phyloP scores from a whole-genome alignment of 2,113 vertebrate species.

The Catagonus wagneri region DNA sequence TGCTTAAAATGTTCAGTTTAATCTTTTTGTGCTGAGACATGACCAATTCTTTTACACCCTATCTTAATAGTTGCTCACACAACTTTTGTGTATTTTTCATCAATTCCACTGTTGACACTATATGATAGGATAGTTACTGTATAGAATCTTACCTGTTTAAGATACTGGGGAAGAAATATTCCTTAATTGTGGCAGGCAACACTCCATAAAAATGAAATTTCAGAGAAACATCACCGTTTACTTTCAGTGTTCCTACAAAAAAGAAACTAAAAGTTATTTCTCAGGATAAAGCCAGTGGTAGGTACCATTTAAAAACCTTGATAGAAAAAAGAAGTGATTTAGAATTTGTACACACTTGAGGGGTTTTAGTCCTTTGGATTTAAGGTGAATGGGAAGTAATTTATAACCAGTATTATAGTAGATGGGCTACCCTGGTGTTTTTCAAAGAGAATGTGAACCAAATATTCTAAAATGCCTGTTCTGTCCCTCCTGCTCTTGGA shows the following conservation, averaged over 20 bases:
- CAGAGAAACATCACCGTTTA: not conserved
- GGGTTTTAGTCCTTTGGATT: not conserved
- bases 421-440: not conserved
- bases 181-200: not conserved
- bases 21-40: not conserved
- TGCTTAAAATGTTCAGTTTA: conserved; percentile 20
- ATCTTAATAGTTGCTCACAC: not conserved
- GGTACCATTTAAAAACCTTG: not conserved
- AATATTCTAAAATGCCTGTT: not conserved
- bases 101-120: not conserved
- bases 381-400: not conserved
- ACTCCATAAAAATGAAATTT: conserved; percentile 25
- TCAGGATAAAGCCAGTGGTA: conserved; percentile 4
- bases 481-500: not conserved
- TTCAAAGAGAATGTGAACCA: conserved; percentile 61
- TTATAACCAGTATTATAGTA: not conserved
- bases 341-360: not conserved
- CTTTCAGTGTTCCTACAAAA: not conserved
- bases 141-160: not conserved
- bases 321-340: not conserved
- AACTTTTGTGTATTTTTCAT: not conserved
- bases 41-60: not conserved
- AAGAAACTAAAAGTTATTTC: conserved; percentile 16
- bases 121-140: not conserved
- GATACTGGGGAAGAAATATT: not conserved